A percentile compares a stretch with the other conserved stretches of the same genome.
Evolutionary conservation across 2,113 vertebrate genomes (phyloP).

Genomic region (Vombatus ursinus): DNA sequence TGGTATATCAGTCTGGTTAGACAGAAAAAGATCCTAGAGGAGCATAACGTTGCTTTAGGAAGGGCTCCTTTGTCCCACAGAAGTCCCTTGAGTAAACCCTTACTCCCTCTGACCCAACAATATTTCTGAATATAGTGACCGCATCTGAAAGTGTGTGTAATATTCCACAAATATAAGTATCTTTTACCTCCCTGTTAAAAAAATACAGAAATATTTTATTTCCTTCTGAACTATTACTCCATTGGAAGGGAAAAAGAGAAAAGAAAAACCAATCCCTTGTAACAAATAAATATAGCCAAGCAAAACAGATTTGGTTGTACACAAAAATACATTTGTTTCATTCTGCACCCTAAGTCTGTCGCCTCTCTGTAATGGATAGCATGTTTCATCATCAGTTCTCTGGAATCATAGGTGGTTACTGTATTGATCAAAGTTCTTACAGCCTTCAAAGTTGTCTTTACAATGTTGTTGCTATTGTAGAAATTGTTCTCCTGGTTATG

Average conservation of each 20-base stretch:
- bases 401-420: not conserved
- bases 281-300: not conserved
- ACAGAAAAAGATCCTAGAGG: slow-evolving; percentile 9
- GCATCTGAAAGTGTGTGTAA: not conserved
- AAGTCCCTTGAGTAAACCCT: not conserved
- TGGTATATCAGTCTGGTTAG: not conserved
- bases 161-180: not conserved
- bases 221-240: not conserved
- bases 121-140: not conserved
- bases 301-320: not conserved
- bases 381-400: not conserved
- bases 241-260: not conserved
- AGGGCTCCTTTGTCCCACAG: not conserved
- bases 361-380: not conserved
- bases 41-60: not conserved
- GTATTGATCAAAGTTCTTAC: not conserved
- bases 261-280: not conserved
- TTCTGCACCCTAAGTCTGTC: not conserved
- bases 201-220: not conserved
- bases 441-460: not conserved
- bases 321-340: not conserved
- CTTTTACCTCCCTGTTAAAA: not conserved
- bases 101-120: not conserved
- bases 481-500: no score
- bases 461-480: no score